A percentile compares a stretch with the other conserved stretches of the same genome.
phyloP scores from a whole-genome alignment of 2,113 vertebrate genomes.

The Rhegmatorhina hoffmannsi region DNA sequence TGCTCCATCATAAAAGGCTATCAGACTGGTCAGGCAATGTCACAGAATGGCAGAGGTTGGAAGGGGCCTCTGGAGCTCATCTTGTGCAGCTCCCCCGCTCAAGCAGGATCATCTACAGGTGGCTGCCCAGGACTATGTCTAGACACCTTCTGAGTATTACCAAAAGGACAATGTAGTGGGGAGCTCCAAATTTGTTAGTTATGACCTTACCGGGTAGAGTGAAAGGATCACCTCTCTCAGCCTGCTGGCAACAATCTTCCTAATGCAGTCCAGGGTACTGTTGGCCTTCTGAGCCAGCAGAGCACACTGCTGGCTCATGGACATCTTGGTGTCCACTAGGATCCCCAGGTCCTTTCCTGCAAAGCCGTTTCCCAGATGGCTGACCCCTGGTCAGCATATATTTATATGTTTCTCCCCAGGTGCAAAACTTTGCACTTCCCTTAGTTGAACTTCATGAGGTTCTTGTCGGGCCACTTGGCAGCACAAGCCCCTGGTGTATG shows the following conservation, averaged over 20 bases:
- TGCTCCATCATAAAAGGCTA: background rate
- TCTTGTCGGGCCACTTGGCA: background rate
- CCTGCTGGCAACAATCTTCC: background rate
- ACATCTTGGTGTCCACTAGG: background rate
- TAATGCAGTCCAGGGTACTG: background rate
- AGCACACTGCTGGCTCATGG: background rate
- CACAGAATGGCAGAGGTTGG: background rate
- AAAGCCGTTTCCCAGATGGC: background rate
- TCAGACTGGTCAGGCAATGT: background rate
- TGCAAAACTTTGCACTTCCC: background rate
- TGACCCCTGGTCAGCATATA: background rate
- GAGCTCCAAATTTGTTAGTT: background rate
- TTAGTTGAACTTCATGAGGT: background rate
- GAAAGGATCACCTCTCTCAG: background rate
- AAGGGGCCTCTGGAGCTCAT: background rate
- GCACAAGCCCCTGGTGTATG: background rate
- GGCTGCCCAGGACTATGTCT: background rate
- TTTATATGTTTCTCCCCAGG: background rate
- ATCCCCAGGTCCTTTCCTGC: background rate
- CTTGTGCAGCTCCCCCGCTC: background rate
- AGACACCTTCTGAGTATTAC: background rate
- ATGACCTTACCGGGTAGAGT: background rate
- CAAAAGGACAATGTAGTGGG: background rate
- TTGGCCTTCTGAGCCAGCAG: background rate
- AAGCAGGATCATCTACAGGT: background rate